phyloP scores from a whole-genome alignment of 1,140 invertebrate species.

The Elymnias hypermnestra region DNA sequence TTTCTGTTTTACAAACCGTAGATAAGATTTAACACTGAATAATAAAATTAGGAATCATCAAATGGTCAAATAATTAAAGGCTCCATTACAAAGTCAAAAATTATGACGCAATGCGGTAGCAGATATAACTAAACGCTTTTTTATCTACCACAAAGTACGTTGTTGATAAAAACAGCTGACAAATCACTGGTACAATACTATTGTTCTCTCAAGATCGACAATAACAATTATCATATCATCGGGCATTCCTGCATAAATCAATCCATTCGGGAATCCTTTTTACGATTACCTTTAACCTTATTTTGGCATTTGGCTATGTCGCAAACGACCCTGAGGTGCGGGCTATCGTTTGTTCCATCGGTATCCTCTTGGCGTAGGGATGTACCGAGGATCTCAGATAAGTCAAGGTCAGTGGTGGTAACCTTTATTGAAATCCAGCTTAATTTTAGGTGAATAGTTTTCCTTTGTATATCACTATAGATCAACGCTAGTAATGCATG shows the following conservation, averaged over 20 bases:
- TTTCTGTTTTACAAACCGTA: too few relatives aligned
- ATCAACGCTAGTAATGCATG: too few relatives aligned
- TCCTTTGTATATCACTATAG: too few relatives aligned
- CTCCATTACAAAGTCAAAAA: too few relatives aligned
- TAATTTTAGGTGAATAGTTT: too few relatives aligned
- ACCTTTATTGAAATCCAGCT: slow-evolving; percentile 1
- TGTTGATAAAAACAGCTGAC: background rate
- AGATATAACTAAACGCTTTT: background rate
- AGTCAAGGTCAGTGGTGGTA: slow-evolving; percentile 12
- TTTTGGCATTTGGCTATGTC: slow-evolving; percentile 68
- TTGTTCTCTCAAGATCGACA: slow-evolving; percentile 4
- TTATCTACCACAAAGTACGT: background rate
- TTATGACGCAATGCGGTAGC: slow-evolving; percentile 1
- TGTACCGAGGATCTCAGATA: slow-evolving; percentile 17
- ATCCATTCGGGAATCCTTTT: slow-evolving; percentile 40
- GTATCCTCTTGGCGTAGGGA: slow-evolving; percentile 17
- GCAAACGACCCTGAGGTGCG: slow-evolving; percentile 51
- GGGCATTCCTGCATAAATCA: slow-evolving; percentile 59
- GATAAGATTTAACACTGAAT: too few relatives aligned
- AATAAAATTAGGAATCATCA: too few relatives aligned
- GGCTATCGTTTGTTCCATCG: slow-evolving; percentile 39
- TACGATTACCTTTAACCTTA: slow-evolving; percentile 68
- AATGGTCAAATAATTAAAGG: too few relatives aligned
- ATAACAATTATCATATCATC: slow-evolving; percentile 25
- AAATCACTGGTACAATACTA: background rate